Evolutionary conservation across 2,797 vertebrate species (phyloP).

Genomic region (Pseudochirops cupreus): DNA sequence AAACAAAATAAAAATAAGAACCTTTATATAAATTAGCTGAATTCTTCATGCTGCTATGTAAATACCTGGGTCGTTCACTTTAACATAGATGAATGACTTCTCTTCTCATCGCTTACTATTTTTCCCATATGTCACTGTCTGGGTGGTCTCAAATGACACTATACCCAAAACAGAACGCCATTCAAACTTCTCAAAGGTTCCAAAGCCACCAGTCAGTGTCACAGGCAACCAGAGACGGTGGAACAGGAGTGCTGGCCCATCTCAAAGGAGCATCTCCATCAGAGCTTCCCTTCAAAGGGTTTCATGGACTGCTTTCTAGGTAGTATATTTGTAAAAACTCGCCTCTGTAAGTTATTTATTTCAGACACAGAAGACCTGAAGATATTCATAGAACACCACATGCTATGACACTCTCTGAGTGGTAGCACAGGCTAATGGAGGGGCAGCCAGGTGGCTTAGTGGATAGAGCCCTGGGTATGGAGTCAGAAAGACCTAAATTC

Average conservation of each 20-base stretch:
- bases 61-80: not conserved
- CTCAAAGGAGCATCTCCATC: not conserved
- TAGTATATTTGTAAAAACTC: not conserved
- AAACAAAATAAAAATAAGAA: not conserved
- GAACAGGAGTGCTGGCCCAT: not conserved
- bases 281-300: not conserved
- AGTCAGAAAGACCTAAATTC: not conserved
- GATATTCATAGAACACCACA: not conserved
- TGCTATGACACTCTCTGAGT: not conserved
- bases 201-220: not conserved
- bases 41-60: not conserved
- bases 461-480: not conserved
- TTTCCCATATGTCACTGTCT: not conserved
- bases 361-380: not conserved
- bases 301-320: not conserved
- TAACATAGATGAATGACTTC: not conserved
- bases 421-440: not conserved
- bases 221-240: not conserved
- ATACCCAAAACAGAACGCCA: not conserved
- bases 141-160: conserved; percentile 26
- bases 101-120: not conserved
- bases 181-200: not conserved
- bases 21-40: not conserved
- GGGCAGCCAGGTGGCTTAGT: not conserved
- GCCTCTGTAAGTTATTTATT: not conserved